A percentile compares a stretch with the other conserved stretches of the same genome.
Evolutionary conservation across 2,797 vertebrate genomes (phyloP).

Genomic region (Botia kubotai): DNA sequence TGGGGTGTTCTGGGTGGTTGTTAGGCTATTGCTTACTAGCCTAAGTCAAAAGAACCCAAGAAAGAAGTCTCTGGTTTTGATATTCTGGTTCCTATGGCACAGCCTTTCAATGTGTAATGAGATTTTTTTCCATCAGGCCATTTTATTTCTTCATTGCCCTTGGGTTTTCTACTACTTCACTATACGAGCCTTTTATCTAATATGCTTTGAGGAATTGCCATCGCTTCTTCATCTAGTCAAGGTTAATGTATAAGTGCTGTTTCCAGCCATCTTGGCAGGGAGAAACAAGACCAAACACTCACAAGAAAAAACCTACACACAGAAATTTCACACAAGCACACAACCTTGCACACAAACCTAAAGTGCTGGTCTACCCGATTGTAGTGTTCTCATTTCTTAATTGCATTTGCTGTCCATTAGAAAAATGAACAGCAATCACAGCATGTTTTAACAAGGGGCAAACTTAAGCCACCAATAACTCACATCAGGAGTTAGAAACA

Average conservation of each 20-base stretch:
- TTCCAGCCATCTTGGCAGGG: not conserved
- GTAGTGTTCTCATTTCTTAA: not conserved
- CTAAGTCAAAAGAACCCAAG: not conserved
- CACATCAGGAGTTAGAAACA: not conserved
- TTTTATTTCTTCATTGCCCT: not conserved
- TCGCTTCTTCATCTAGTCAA: not conserved
- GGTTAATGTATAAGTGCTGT: not conserved
- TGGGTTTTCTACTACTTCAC: not conserved
- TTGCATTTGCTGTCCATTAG: slow-evolving; percentile 67
- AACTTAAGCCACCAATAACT: not conserved
- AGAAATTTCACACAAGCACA: not conserved
- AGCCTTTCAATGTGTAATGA: not conserved
- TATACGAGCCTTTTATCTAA: not conserved
- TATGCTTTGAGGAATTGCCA: not conserved
- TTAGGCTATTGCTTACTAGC: not conserved
- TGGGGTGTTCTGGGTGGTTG: not conserved
- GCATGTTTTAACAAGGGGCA: slow-evolving; percentile 49
- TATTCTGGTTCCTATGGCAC: not conserved
- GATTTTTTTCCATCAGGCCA: not conserved
- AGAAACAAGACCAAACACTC: not conserved
- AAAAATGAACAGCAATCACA: slow-evolving; percentile 62
- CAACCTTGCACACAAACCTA: not conserved
- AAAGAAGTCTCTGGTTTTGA: not conserved
- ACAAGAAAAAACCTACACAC: too few species aligned
- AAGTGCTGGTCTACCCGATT: not conserved